Evolutionary conservation across 2,888 invertebrate genomes (phyloP).

Genomic region (Nudaria mundana): DNA sequence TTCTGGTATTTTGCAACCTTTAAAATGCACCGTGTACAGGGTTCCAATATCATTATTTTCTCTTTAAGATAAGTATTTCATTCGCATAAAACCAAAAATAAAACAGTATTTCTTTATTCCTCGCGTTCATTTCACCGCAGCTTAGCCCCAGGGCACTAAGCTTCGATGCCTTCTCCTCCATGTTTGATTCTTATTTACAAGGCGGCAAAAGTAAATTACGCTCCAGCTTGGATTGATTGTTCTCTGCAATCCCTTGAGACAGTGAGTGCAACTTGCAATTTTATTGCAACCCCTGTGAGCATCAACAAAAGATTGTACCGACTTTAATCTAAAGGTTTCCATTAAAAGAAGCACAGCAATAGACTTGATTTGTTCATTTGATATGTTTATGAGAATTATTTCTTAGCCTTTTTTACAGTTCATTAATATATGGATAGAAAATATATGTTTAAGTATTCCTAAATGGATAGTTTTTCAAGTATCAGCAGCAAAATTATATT

Average conservation of each 20-base stretch:
- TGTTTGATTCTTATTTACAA: slow-evolving; percentile 62
- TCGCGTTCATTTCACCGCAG: slow-evolving; percentile 21
- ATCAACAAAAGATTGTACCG: slow-evolving; percentile 8
- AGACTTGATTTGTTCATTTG: too few relatives aligned
- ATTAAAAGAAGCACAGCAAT: background rate
- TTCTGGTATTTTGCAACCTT: too few relatives aligned
- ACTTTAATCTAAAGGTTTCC: slow-evolving; percentile 1
- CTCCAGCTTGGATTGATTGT: slow-evolving; percentile 62
- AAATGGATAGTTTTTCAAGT: too few relatives aligned
- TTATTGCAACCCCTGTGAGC: slow-evolving; percentile 42
- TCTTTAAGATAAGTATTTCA: too few relatives aligned
- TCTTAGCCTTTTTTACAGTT: too few relatives aligned
- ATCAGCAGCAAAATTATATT: too few relatives aligned
- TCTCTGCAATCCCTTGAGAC: slow-evolving; percentile 49
- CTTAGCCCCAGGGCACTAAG: slow-evolving; percentile 20
- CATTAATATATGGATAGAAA: too few relatives aligned
- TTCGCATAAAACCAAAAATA: too few relatives aligned
- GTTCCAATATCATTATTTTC: too few relatives aligned
- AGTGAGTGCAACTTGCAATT: slow-evolving; percentile 55
- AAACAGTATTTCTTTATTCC: slow-evolving; percentile 13
- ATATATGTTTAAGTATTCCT: too few relatives aligned
- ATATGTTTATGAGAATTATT: too few relatives aligned
- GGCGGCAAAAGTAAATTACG: slow-evolving; percentile 68
- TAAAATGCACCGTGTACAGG: too few relatives aligned
- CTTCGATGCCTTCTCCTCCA: slow-evolving; percentile 36